Evolutionary conservation across 2,888 invertebrate genomes (phyloP).

Genomic region (Strigamia transsilvanica): DNA sequence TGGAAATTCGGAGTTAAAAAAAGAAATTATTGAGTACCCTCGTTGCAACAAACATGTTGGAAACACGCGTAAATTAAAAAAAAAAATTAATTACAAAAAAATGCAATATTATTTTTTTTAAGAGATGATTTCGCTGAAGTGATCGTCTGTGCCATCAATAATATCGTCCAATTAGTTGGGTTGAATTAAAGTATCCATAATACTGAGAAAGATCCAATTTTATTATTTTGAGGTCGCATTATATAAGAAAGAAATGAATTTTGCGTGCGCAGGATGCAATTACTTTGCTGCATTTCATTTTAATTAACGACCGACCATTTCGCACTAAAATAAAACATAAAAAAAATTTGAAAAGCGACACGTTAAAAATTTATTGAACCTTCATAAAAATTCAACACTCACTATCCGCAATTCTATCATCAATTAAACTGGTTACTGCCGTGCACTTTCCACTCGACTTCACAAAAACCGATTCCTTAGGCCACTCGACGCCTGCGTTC

Average conservation of each 20-base stretch:
- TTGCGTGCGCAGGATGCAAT: constrained; percentile 18
- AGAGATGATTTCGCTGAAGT: not conserved
- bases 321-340: constrained; percentile 34
- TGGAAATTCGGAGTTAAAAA: not conserved
- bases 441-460: constrained; percentile 3
- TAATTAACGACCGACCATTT: constrained; percentile 39
- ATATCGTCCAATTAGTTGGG: constrained; percentile 9
- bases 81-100: not conserved
- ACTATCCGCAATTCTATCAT: constrained; percentile 22
- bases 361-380: constrained; percentile 40
- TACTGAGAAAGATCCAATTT: not conserved
- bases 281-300: constrained; percentile 32
- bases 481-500: constrained; percentile 9
- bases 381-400: constrained; percentile 34
- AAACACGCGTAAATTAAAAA: not conserved
- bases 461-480: constrained; percentile 15
- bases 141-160: not conserved
- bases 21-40: not conserved
- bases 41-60: not conserved
- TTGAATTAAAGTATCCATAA: not conserved
- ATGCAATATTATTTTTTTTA: not conserved
- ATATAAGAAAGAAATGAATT: constrained; percentile 32
- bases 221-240: constrained; percentile 33
- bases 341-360: constrained; percentile 35
- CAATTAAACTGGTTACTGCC: constrained; percentile 30